A percentile compares a stretch with the other conserved stretches of the same genome.
Evolutionary conservation across 2,113 vertebrate species (phyloP).

Genomic region (Otis tarda): DNA sequence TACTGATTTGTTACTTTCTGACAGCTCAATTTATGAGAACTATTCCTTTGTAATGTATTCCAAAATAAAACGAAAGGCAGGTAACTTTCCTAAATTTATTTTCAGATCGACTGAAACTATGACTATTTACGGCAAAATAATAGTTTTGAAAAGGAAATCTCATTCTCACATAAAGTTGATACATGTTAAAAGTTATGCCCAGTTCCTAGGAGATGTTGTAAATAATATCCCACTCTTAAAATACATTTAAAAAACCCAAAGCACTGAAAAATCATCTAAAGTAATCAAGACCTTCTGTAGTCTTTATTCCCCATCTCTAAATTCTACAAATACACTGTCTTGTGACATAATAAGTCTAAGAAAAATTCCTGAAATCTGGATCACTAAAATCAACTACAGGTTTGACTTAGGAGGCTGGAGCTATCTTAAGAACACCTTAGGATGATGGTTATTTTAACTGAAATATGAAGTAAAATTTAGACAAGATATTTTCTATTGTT

Average conservation of each 20-base stretch:
- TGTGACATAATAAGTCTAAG: background rate
- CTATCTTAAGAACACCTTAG: background rate
- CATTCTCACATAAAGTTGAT: background rate
- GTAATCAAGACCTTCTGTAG: background rate
- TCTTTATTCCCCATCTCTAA: background rate
- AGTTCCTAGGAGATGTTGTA: background rate
- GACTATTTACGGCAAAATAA: background rate
- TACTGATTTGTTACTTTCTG: background rate
- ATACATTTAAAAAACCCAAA: accelerated
- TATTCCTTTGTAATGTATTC: background rate
- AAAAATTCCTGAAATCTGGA: background rate
- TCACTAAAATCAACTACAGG: background rate
- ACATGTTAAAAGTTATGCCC: background rate
- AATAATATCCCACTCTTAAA: background rate
- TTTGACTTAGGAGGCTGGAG: background rate
- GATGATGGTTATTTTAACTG: background rate
- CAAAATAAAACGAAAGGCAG: background rate
- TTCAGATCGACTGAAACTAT: background rate
- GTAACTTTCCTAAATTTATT: background rate
- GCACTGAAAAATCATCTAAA: background rate
- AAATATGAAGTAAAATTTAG: background rate
- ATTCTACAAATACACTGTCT: background rate
- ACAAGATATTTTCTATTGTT: background rate
- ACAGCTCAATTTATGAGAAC: background rate
- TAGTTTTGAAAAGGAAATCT: background rate